phyloP scores from a whole-genome alignment of 2,888 invertebrate species.

The Diploptera punctata region DNA sequence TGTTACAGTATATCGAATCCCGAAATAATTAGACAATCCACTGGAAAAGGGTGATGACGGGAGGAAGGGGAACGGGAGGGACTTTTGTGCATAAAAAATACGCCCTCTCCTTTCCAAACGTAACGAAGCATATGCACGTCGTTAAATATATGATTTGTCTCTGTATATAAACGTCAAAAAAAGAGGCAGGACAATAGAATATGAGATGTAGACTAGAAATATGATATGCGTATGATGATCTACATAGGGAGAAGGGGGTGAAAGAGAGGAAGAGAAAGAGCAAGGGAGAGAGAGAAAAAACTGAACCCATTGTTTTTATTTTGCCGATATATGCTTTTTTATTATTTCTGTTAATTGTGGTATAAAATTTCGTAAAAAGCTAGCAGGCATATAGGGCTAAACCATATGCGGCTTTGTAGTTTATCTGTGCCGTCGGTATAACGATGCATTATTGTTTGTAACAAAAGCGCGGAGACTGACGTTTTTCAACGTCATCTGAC shows the following conservation, averaged over 20 bases:
- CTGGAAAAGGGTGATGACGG: constrained; percentile 22
- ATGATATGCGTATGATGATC: constrained; percentile 10
- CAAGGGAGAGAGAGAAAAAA: background rate
- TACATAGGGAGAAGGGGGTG: background rate
- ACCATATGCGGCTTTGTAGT: background rate
- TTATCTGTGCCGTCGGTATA: background rate
- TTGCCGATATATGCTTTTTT: constrained; percentile 26
- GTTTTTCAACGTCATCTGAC: background rate
- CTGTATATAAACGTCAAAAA: constrained; percentile 19
- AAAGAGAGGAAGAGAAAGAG: too few species aligned
- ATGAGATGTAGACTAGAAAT: constrained; percentile 20
- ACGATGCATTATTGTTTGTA: background rate
- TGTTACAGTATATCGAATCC: constrained; percentile 33
- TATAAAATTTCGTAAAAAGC: constrained; percentile 33
- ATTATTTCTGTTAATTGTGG: constrained; percentile 33
- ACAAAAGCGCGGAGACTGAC: constrained; percentile 1
- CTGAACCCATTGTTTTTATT: constrained; percentile 27
- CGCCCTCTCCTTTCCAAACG: background rate
- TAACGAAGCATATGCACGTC: constrained; percentile 23
- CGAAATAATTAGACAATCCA: constrained; percentile 39
- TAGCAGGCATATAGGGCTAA: constrained; percentile 12
- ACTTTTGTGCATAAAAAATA: constrained; percentile 4
- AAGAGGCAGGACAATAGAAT: constrained; percentile 22
- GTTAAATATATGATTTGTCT: constrained; percentile 23
- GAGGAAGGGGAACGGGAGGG: background rate